Percentiles rank a stretch among this genome's conserved stretches.
Evolutionary conservation across 2,113 vertebrate genomes (phyloP).

Genomic region (Heterochromis multidens): DNA sequence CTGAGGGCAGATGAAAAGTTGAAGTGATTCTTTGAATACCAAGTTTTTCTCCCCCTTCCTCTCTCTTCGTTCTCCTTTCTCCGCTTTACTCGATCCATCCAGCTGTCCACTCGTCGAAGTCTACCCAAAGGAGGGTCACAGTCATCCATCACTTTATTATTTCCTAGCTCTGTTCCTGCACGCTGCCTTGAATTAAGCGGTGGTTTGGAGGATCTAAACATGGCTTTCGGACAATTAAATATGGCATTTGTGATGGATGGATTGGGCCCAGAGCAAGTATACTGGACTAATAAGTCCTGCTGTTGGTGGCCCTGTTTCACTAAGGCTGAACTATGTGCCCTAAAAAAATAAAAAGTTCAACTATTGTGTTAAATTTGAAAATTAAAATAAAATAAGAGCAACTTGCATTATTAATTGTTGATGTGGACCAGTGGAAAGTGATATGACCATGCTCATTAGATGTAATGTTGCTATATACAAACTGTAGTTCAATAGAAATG

Average conservation of each 20-base stretch:
- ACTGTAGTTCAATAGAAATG: neutral
- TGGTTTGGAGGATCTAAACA: conserved; percentile 80
- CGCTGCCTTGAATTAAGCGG: conserved; percentile 80
- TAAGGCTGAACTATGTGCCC: neutral
- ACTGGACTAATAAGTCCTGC: conserved; percentile 46
- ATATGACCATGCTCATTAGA: neutral
- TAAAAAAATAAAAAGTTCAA: neutral
- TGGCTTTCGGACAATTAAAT: conserved; percentile 78
- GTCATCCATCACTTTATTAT: conserved; percentile 82
- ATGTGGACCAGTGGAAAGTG: neutral
- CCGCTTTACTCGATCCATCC: conserved; percentile 47
- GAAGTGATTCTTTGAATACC: conserved; percentile 50
- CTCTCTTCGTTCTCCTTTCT: conserved; percentile 14
- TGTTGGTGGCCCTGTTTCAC: conserved; percentile 53
- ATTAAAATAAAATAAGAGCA: neutral
- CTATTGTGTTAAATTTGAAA: neutral
- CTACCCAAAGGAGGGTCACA: conserved; percentile 80
- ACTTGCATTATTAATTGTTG: neutral
- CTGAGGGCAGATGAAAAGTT: conserved; percentile 66
- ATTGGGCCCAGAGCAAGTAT: conserved; percentile 21
- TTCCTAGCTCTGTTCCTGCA: conserved; percentile 74
- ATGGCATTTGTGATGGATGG: conserved; percentile 85
- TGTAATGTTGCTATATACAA: neutral
- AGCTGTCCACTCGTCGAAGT: conserved; percentile 47
- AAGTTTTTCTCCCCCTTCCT: conserved; percentile 31